phyloP scores from a whole-genome alignment of 92 coral and sea anemone species.

The Parazoanthus swiftii region DNA sequence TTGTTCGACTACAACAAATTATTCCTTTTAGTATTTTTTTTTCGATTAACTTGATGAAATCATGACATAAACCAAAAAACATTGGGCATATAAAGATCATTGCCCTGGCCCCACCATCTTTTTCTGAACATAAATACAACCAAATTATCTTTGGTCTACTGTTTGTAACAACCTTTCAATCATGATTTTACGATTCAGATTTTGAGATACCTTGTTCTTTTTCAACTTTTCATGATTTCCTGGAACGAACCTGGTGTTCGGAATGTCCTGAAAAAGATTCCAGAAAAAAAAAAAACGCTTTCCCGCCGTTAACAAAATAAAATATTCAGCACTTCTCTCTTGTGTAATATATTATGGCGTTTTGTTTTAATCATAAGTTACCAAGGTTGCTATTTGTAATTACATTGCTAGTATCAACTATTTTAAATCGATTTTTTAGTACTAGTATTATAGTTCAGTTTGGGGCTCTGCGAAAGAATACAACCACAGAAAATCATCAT shows the following conservation, averaged over 20 bases:
- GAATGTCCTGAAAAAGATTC: background rate
- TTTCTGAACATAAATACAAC: too few species aligned
- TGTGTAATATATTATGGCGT: constrained; percentile 16
- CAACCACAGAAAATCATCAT: background rate
- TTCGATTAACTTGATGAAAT: too few species aligned
- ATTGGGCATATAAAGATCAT: too few species aligned
- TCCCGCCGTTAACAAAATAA: background rate
- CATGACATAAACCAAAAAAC: too few species aligned
- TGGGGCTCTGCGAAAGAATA: background rate
- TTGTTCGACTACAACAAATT: too few species aligned
- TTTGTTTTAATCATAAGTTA: background rate
- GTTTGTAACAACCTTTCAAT: background rate
- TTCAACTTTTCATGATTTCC: background rate
- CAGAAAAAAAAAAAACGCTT: background rate
- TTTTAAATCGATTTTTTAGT: background rate
- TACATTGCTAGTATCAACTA: background rate
- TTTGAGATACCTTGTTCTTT: background rate
- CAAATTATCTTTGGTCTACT: too few species aligned
- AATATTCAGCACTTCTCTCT: background rate
- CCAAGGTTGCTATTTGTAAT: background rate
- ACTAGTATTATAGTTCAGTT: background rate
- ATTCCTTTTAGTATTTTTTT: too few species aligned
- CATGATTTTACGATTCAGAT: background rate
- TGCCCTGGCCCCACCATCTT: too few species aligned
- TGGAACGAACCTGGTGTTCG: background rate